A percentile compares a stretch with the other conserved stretches of the same genome.
Evolutionary conservation across 1,140 invertebrate species (phyloP).

Genomic region (Formica selysi): DNA sequence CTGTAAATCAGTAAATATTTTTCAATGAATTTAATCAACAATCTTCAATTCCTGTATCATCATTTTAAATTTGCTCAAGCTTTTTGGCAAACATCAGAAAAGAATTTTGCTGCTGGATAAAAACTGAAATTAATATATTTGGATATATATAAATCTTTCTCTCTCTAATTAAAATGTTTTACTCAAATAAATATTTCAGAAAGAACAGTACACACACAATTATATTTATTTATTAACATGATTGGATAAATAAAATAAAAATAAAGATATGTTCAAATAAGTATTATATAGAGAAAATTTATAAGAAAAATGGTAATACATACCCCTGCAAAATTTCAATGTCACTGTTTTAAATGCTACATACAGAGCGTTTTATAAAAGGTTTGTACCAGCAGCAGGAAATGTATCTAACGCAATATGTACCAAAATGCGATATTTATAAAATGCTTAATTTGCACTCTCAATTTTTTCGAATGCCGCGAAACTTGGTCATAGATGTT

Average conservation of each 20-base stretch:
- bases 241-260: constrained; percentile 37
- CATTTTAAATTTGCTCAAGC: constrained; percentile 3
- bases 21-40: constrained; percentile 15
- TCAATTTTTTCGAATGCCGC: background rate
- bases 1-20: constrained; percentile 13
- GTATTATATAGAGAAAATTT: background rate
- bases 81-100: constrained; percentile 10
- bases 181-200: constrained; percentile 49
- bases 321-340: constrained; percentile 49
- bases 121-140: constrained; percentile 31
- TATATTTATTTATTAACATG: constrained; percentile 27
- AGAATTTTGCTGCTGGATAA: constrained; percentile 19
- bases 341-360: constrained; percentile 43
- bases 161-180: constrained; percentile 40
- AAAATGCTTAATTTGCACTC: constrained; percentile 18
- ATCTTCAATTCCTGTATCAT: background rate
- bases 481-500: background rate
- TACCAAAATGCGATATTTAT: constrained; percentile 28
- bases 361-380: constrained; percentile 37
- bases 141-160: background rate
- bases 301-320: constrained; percentile 38
- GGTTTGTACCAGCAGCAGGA: constrained; percentile 48
- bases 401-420: background rate
- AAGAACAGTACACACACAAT: background rate
- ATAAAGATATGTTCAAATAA: background rate